Percentiles rank a stretch among this genome's conserved stretches.
These are phyloP conservation scores for Bombus ignitus DNA, from an alignment of 1,140 invertebrate species.

Conservation along the genomic window DNA sequence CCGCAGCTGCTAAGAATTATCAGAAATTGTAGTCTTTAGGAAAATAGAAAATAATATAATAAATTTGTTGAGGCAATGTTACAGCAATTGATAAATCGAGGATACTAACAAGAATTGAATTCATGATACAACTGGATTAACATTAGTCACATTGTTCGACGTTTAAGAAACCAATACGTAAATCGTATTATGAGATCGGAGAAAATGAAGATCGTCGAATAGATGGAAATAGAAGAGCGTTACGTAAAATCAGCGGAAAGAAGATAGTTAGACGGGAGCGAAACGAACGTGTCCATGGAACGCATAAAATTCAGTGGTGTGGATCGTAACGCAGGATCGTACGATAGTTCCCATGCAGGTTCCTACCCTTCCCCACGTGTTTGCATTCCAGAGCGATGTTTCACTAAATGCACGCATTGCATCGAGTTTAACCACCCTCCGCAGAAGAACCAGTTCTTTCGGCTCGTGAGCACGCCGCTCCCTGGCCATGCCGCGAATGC, in stretches of 20 bases:
- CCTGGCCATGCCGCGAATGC: conserved; percentile 31
- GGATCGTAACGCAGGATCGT: conserved; percentile 17
- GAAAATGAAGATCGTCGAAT: not conserved
- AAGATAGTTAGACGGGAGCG: not conserved
- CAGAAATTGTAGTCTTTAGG: too few relatives aligned
- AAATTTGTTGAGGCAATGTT: too few relatives aligned
- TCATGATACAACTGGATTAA: not conserved
- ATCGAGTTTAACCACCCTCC: conserved; percentile 69
- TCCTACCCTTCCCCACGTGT: conserved; percentile 58
- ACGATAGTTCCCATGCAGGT: conserved; percentile 38
- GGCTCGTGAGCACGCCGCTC: conserved; percentile 40
- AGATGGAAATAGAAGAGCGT: not conserved
- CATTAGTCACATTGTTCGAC: not conserved
- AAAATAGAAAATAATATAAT: too few relatives aligned
- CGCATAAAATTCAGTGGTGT: conserved; percentile 33
- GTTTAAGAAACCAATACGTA: not conserved
- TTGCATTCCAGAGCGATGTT: conserved; percentile 70
- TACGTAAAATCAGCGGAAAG: conserved; percentile 2
- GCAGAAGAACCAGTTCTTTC: conserved; percentile 70
- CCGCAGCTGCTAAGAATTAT: too few relatives aligned
- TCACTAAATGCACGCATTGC: conserved; percentile 72
- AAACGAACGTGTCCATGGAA: conserved; percentile 8
- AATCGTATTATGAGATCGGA: not conserved
- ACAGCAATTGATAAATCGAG: too few relatives aligned
- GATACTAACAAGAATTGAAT: too few relatives aligned